Conservation (phyloP, 2,888 invertebrate genomes). For the Tethea ocularis region DNA sequence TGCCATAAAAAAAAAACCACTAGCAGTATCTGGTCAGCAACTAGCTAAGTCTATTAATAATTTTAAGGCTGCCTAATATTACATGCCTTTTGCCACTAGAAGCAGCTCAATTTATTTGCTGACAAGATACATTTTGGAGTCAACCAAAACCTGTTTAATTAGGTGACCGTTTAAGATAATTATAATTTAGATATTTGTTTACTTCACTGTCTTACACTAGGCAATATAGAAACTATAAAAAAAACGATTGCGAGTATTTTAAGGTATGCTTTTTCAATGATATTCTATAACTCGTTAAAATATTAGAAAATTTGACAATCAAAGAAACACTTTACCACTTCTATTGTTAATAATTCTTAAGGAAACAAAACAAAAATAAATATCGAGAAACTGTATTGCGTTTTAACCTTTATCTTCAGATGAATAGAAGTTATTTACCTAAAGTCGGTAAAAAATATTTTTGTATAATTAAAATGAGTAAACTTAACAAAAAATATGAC, state of each 20-base stretch:
- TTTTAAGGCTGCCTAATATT: no score
- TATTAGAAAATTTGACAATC: not conserved
- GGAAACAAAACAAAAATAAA: conserved; percentile 1
- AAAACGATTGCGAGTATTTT: not conserved
- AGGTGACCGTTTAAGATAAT: no score
- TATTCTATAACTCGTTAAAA: not conserved
- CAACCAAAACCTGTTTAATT: no score
- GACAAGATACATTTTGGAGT: no score
- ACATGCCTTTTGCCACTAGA: no score
- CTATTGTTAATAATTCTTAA: conserved; percentile 2
- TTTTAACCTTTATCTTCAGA: not conserved
- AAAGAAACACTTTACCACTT: not conserved
- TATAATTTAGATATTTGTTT: not conserved
- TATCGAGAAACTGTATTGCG: not conserved
- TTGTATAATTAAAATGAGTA: conserved; percentile 16
- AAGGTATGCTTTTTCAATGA: not conserved
- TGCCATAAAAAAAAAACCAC: no score
- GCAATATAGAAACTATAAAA: not conserved
- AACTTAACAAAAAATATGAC: conserved; percentile 65
- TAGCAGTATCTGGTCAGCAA: no score
- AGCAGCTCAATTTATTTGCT: no score
- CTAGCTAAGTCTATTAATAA: no score
- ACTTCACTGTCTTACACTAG: not conserved
- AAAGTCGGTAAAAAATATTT: conserved; percentile 9
- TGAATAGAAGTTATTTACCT: not conserved